Evolutionary conservation across 2,113 vertebrate genomes (phyloP).

Genomic region (Tachysurus fulvidraco): DNA sequence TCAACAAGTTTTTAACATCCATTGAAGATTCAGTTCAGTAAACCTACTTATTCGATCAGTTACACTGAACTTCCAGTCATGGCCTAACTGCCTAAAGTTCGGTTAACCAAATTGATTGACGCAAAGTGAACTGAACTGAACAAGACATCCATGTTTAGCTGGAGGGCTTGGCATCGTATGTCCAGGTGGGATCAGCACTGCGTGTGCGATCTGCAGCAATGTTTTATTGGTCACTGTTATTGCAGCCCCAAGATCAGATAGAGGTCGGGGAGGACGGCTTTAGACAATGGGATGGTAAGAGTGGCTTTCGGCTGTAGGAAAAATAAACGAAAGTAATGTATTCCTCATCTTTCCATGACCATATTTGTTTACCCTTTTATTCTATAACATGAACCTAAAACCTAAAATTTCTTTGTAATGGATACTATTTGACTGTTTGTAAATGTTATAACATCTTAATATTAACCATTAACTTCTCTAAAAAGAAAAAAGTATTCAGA

Average conservation of each 20-base stretch:
- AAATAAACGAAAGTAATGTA: conserved; percentile 57
- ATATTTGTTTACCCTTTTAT: conserved; percentile 39
- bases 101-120: not conserved
- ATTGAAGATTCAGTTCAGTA: not conserved
- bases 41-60: not conserved
- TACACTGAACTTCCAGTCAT: not conserved
- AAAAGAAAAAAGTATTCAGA: not conserved
- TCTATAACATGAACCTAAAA: conserved; percentile 40
- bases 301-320: conserved; percentile 72
- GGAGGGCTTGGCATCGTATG: conserved; percentile 68
- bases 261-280: conserved; percentile 71
- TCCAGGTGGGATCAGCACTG: conserved; percentile 79
- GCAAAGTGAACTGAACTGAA: not conserved
- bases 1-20: no score
- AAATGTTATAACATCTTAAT: conserved; percentile 15
- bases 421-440: conserved; percentile 13
- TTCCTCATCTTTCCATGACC: conserved; percentile 53
- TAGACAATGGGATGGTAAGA: conserved; percentile 77
- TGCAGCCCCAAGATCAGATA: conserved; percentile 73
- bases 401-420: conserved; percentile 13
- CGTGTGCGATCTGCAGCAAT: conserved; percentile 75
- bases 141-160: conserved; percentile 30
- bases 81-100: not conserved
- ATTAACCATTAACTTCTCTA: conserved; percentile 43
- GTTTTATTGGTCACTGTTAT: conserved; percentile 73